Evolutionary conservation across 2,113 vertebrate species (phyloP).

Genomic region (Plecturocebus donacophilus): DNA sequence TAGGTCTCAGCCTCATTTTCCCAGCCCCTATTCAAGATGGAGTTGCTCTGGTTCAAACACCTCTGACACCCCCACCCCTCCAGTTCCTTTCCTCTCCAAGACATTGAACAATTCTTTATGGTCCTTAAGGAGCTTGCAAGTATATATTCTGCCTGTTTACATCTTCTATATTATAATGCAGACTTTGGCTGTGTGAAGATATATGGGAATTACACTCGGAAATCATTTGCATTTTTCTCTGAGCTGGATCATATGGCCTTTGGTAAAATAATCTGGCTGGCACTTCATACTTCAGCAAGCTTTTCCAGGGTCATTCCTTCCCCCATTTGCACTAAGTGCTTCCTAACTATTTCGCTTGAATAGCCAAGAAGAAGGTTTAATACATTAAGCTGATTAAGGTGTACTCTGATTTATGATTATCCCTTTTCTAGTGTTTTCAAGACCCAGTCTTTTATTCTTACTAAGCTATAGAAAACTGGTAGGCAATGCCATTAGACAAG

Average conservation of each 20-base stretch:
- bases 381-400: background rate
- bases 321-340: background rate
- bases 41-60: too few species aligned
- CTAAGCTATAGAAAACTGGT: background rate
- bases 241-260: background rate
- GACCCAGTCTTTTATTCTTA: background rate
- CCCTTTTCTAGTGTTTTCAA: background rate
- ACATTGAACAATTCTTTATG: background rate
- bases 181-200: background rate
- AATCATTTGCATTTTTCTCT: background rate
- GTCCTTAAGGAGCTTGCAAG: background rate
- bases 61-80: background rate
- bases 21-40: too few species aligned
- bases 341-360: background rate
- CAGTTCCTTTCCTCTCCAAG: background rate
- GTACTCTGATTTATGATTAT: background rate
- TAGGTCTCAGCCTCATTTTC: too few species aligned
- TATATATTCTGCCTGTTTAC: background rate
- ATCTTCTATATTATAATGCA: background rate
- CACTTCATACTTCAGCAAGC: background rate
- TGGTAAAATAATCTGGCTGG: too few species aligned
- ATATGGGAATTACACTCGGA: background rate
- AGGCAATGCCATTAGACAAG: background rate
- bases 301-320: background rate
- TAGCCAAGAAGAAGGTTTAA: background rate